Conservation (phyloP, 1,140 invertebrate genomes). For the Luehdorfia chinensis region DNA sequence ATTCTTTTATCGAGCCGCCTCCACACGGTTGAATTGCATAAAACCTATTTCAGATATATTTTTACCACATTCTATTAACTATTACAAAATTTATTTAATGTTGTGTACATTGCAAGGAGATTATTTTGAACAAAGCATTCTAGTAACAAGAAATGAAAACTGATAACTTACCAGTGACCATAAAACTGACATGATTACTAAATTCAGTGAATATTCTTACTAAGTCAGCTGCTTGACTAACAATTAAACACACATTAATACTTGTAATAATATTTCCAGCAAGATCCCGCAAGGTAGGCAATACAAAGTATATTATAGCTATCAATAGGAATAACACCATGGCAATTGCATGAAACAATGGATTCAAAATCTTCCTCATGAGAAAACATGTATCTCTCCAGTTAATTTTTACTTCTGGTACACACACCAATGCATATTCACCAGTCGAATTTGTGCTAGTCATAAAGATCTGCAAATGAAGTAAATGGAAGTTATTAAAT, state of each 20-base stretch:
- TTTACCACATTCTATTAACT: too few species aligned
- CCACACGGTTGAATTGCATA: too few species aligned
- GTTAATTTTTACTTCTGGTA: conserved; percentile 81
- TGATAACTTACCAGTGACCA: conserved; percentile 82
- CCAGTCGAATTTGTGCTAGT: conserved; percentile 64
- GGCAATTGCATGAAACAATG: conserved; percentile 84
- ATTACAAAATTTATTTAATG: too few species aligned
- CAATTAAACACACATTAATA: conserved; percentile 85
- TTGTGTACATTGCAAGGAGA: too few species aligned
- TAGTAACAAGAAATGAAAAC: too few species aligned
- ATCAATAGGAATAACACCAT: conserved; percentile 85
- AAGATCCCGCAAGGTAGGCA: conserved; percentile 89
- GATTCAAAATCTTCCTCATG: conserved; percentile 85
- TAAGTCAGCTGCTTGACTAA: conserved; percentile 86
- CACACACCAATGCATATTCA: conserved; percentile 85
- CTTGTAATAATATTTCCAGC: conserved; percentile 91
- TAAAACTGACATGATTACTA: conserved; percentile 86
- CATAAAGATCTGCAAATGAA: conserved; percentile 57
- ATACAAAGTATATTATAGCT: conserved; percentile 88
- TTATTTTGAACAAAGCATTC: too few species aligned
- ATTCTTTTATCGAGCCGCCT: too few species aligned
- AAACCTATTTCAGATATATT: too few species aligned
- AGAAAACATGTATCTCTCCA: conserved; percentile 85
- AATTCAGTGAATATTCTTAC: conserved; percentile 88
- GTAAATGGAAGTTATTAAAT: background rate